Conservation (phyloP, 2,888 invertebrate species). For the Crepidodera aurea region DNA sequence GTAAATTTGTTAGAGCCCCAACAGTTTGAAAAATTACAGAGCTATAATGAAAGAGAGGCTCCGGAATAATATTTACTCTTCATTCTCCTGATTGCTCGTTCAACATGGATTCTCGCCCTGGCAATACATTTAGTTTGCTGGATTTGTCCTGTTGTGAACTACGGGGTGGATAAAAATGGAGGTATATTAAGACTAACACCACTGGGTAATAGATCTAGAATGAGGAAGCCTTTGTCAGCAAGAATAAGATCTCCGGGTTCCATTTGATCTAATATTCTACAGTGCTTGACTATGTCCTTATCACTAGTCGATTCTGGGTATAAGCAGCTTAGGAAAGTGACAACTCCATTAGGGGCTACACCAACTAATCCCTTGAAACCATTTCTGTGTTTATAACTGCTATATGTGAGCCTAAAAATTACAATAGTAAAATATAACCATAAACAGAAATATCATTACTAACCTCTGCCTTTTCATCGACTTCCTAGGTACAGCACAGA, state of each 20-base stretch:
- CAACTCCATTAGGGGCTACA: slow-evolving; percentile 5
- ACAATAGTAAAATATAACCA: neutral
- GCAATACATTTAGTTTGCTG: neutral
- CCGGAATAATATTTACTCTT: neutral
- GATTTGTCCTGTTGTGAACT: neutral
- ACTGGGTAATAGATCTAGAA: neutral
- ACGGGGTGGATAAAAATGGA: neutral
- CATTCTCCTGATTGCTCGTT: slow-evolving; percentile 2
- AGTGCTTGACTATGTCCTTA: neutral
- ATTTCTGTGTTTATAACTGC: neutral
- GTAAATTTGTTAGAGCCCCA: slow-evolving; percentile 4
- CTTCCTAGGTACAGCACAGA: neutral
- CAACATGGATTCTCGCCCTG: slow-evolving; percentile 6
- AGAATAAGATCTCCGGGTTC: neutral
- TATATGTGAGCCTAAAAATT: neutral
- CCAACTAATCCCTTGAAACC: neutral
- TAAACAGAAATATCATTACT: neutral
- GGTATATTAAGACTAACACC: neutral
- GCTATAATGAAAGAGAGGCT: neutral
- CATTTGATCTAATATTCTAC: neutral
- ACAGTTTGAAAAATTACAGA: neutral
- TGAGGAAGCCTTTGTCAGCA: neutral
- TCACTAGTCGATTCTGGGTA: neutral
- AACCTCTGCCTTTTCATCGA: neutral
- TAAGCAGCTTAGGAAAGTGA: neutral